phyloP scores from a whole-genome alignment of 2,113 vertebrate genomes.

The Nothoprocta perdicaria region DNA sequence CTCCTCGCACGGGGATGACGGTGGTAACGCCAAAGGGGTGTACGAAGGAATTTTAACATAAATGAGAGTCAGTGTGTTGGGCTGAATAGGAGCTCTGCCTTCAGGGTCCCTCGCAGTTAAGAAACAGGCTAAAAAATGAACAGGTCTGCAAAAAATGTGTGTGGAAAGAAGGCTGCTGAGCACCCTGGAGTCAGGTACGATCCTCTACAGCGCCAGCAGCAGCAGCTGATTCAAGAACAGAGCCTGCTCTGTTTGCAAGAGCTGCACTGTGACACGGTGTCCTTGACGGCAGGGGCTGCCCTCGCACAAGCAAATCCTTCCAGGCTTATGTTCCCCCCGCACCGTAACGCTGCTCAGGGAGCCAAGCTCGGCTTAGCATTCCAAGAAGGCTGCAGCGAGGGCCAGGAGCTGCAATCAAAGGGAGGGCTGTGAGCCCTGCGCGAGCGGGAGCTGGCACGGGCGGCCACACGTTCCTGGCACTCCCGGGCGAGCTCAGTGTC shows the following conservation, averaged over 20 bases:
- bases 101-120: neutral
- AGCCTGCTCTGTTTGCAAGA: too few relatives aligned
- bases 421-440: neutral
- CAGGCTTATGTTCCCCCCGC: neutral
- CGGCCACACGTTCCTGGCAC: neutral
- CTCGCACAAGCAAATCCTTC: neutral
- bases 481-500: rapidly evolving
- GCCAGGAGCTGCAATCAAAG: neutral
- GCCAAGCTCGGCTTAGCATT: rapidly evolving
- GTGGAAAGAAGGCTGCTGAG: too few relatives aligned
- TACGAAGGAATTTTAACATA: neutral
- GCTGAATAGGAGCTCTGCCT: neutral
- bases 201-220: too few relatives aligned
- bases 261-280: too few relatives aligned
- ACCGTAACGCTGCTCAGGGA: rapidly evolving
- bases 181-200: too few relatives aligned
- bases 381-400: rapidly evolving
- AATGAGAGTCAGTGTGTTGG: neutral
- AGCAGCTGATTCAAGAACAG: too few relatives aligned
- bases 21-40: neutral
- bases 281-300: too few relatives aligned
- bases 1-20: neutral
- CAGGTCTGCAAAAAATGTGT: too few relatives aligned
- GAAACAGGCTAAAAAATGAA: neutral
- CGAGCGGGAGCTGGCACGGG: neutral